Evolutionary conservation across 35 echinoderm and acorn worm species (phyloP).

Genomic region (Nesometra sesokonis): DNA sequence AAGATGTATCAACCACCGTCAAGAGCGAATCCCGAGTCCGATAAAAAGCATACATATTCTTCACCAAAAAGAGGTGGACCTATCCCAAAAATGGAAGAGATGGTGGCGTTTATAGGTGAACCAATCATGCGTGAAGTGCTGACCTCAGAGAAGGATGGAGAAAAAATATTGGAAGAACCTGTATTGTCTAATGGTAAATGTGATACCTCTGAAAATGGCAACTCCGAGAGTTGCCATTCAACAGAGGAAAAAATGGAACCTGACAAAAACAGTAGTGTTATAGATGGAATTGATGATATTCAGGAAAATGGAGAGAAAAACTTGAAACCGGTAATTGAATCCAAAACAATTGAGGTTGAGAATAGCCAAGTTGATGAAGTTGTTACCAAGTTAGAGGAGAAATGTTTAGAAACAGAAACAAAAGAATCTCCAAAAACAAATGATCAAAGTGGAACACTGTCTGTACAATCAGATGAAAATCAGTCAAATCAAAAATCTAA

Average conservation of each 20-base stretch:
- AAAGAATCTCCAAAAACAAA: neutral
- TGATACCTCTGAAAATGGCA: neutral
- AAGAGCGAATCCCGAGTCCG: neutral
- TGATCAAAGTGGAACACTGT: neutral
- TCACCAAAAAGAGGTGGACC: neutral
- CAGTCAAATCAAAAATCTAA: neutral
- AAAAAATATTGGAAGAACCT: neutral
- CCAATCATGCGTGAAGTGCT: neutral
- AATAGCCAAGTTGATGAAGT: neutral
- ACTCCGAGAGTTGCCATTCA: neutral
- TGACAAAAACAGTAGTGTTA: neutral
- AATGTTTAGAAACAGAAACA: neutral
- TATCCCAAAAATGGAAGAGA: slow-evolving; percentile 16
- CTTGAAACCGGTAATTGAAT: neutral
- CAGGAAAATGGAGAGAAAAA: neutral
- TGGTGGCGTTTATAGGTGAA: slow-evolving; percentile 15
- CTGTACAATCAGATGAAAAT: neutral
- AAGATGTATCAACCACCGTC: neutral
- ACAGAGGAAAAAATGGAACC: neutral
- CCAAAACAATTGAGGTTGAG: neutral
- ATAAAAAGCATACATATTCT: neutral
- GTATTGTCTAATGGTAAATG: neutral
- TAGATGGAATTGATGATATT: neutral
- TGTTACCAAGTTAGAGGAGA: neutral
- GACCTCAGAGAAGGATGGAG: neutral